Percentiles rank a stretch among this genome's conserved stretches.
Evolutionary conservation across 2,113 vertebrate genomes (phyloP).

Genomic region (Scartelaos histophorus): DNA sequence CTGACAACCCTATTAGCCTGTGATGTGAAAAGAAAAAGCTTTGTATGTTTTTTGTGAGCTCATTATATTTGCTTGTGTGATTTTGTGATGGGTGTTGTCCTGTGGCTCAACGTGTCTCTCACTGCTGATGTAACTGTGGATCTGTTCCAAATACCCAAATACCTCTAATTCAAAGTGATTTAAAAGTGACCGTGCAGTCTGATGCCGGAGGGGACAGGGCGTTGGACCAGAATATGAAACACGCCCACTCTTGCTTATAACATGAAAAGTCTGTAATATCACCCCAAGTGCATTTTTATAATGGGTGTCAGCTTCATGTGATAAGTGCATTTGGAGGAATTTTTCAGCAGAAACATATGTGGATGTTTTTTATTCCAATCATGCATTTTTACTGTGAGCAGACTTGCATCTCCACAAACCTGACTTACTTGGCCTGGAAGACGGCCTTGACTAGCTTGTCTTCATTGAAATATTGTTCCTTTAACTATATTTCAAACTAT

Average conservation of each 20-base stretch:
- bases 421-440: no score
- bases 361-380: no score
- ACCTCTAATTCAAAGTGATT: constrained; percentile 35
- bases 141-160: constrained; percentile 10
- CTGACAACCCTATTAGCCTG: no score
- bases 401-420: no score
- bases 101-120: background rate
- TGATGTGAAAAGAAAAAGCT: background rate
- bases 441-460: no score
- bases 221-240: constrained; percentile 21
- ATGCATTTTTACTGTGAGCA: no score
- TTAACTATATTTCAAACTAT: no score
- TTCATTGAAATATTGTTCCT: no score
- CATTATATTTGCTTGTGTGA: background rate
- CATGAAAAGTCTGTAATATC: constrained; percentile 9
- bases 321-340: no score
- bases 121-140: constrained; percentile 22
- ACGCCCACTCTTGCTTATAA: constrained; percentile 15
- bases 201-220: constrained; percentile 20
- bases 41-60: background rate
- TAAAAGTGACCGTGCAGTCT: background rate
- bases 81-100: constrained; percentile 4
- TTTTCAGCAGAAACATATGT: no score
- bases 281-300: background rate
- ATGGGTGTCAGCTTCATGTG: no score